Percentiles rank a stretch among this genome's conserved stretches.
Conservation (phyloP, 2,888 invertebrate genomes). For the Chymomyza caudatula region DNA sequence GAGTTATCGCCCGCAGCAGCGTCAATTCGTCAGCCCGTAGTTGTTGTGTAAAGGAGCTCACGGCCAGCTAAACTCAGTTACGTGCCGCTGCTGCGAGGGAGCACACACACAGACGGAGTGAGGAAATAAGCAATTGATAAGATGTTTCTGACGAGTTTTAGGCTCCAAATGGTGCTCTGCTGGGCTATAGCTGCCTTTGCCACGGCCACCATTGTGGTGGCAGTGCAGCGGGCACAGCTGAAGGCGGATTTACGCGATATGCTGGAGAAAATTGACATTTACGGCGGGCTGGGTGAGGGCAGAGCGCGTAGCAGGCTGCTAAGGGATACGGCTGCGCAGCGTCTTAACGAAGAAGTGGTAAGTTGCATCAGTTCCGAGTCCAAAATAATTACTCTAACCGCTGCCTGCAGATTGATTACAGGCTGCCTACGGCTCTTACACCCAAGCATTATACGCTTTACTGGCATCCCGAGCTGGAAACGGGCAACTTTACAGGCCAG, state of each 20-base stretch:
- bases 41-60: neutral
- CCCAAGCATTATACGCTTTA: slow-evolving; percentile 84
- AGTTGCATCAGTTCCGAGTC: neutral
- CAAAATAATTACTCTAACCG: neutral
- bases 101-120: neutral
- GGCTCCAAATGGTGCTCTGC: slow-evolving; percentile 36
- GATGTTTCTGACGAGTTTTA: slow-evolving; percentile 40
- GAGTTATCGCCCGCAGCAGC: slow-evolving; percentile 7
- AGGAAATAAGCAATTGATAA: slow-evolving; percentile 16
- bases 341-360: slow-evolving; percentile 28
- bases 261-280: slow-evolving; percentile 40
- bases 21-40: neutral
- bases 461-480: slow-evolving; percentile 82
- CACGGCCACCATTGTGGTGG: slow-evolving; percentile 49
- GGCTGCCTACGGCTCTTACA: slow-evolving; percentile 81
- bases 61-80: slow-evolving; percentile 31
- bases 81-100: slow-evolving; percentile 23
- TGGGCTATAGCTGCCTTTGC: slow-evolving; percentile 52
- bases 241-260: slow-evolving; percentile 42
- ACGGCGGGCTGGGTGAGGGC: slow-evolving; percentile 22
- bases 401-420: slow-evolving; percentile 58
- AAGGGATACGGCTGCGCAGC: neutral
- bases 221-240: slow-evolving; percentile 42
- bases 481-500: slow-evolving; percentile 80
- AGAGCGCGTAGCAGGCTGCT: neutral